These are phyloP conservation scores for Caenorhabditis sp. DNA, from an alignment of 2,888 invertebrate species.

Conservation along the genomic window DNA sequence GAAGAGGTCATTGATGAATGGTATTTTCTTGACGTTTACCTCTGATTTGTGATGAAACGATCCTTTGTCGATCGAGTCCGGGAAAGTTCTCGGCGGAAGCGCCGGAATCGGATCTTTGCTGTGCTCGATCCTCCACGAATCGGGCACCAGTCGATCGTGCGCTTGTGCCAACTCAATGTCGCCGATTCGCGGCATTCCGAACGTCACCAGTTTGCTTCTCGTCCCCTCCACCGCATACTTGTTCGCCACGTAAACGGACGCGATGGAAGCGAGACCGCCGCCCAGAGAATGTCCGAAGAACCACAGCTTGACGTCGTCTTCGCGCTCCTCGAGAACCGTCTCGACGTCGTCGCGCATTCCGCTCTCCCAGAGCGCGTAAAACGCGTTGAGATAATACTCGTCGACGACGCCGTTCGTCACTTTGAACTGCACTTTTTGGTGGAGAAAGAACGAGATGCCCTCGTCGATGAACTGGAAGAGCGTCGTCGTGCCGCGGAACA, in stretches of 20 bases:
- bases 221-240: conserved; percentile 1
- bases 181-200: conserved; percentile 77
- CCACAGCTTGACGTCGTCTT: conserved; percentile 24
- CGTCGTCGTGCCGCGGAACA: conserved; percentile 45
- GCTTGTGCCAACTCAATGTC: conserved; percentile 70
- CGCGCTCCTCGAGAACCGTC: background rate
- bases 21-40: background rate
- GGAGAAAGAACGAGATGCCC: conserved; percentile 53
- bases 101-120: conserved; percentile 50
- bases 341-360: conserved; percentile 40
- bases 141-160: conserved; percentile 71
- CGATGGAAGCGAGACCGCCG: conserved; percentile 74
- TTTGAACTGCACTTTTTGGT: conserved; percentile 30
- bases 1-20: conserved; percentile 2
- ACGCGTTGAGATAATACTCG: conserved; percentile 45
- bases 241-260: conserved; percentile 55
- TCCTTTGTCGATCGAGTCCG: conserved; percentile 38
- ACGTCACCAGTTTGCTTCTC: conserved; percentile 65
- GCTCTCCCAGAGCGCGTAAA: conserved; percentile 26
- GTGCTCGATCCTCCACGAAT: conserved; percentile 69
- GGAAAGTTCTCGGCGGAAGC: conserved; percentile 43
- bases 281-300: conserved; percentile 73
- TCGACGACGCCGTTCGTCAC: conserved; percentile 48
- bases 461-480: conserved; percentile 52
- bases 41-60: conserved; percentile 48